A percentile compares a stretch with the other conserved stretches of the same genome.
Conservation (phyloP, 2,113 vertebrate genomes). For the Ceyx margarethae region DNA sequence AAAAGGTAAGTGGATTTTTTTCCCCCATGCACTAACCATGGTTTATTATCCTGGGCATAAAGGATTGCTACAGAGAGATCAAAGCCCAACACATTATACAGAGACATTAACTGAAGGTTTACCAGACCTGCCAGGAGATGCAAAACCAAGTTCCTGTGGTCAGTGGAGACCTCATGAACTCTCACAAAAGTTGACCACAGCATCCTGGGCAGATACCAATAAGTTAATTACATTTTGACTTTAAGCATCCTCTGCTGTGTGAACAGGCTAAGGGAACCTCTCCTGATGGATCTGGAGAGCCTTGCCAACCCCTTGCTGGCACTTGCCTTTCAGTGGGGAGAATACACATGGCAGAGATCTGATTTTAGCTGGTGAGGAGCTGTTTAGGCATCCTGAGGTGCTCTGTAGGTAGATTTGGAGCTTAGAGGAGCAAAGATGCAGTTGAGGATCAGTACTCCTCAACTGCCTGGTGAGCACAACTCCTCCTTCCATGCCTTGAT, state of each 20-base stretch:
- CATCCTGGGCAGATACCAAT: constrained; percentile 6
- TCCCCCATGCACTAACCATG: neutral
- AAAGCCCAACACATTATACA: neutral
- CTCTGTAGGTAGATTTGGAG: neutral
- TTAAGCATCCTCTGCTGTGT: neutral
- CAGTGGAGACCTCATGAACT: constrained; percentile 17
- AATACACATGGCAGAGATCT: too few relatives aligned
- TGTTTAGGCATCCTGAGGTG: neutral
- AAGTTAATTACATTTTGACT: neutral
- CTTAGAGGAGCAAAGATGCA: neutral
- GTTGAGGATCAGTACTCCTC: neutral
- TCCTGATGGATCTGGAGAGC: fast-evolving
- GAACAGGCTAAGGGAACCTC: neutral
- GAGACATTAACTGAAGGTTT: neutral
- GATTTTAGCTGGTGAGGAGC: neutral
- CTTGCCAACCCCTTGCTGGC: neutral
- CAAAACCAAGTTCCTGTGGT: constrained; percentile 36
- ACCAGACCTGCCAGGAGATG: neutral
- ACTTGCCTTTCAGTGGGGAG: neutral
- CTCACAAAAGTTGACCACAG: constrained; percentile 9
- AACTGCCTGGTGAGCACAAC: fast-evolving
- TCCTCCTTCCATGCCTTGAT: fast-evolving
- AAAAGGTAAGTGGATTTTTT: constrained; percentile 16
- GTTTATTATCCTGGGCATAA: neutral
- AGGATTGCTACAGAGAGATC: neutral